A percentile compares a stretch with the other conserved stretches of the same genome.
These are phyloP conservation scores for Patella caerulea DNA, from an alignment of 2,888 invertebrate genomes.

Conservation along the genomic window DNA sequence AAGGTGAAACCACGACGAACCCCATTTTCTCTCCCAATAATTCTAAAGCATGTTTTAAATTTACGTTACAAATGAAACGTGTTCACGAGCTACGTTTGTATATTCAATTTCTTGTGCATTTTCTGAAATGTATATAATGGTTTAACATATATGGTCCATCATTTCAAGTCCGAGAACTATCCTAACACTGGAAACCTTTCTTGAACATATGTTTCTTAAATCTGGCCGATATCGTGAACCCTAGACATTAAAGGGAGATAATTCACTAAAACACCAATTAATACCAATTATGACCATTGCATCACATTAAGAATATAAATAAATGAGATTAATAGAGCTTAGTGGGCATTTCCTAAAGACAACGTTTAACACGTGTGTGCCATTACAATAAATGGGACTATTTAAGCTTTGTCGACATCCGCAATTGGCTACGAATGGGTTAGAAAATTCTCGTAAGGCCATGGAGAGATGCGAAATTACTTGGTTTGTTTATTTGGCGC, in stretches of 20 bases:
- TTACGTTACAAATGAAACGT: too few species aligned
- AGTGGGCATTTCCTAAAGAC: not conserved
- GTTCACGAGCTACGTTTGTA: too few species aligned
- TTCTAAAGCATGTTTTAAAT: too few species aligned
- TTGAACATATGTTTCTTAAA: too few species aligned
- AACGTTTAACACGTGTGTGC: not conserved
- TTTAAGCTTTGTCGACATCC: not conserved
- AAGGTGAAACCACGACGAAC: too few species aligned
- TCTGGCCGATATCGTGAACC: too few species aligned
- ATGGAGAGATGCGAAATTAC: not conserved
- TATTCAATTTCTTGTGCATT: too few species aligned
- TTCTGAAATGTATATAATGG: too few species aligned
- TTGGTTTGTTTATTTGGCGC: conserved; percentile 6
- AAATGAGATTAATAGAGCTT: not conserved
- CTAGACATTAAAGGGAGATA: not conserved
- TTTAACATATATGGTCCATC: too few species aligned
- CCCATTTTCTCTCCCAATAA: too few species aligned
- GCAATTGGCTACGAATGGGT: not conserved
- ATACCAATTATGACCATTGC: conserved; percentile 6
- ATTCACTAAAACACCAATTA: not conserved
- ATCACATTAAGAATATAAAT: conserved; percentile 10
- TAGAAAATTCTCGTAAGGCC: not conserved
- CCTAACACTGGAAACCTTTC: too few species aligned
- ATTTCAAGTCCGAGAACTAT: too few species aligned
- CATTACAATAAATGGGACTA: not conserved